Percentiles rank a stretch among this genome's conserved stretches.
These are phyloP conservation scores for Tylochromis polylepis DNA, from an alignment of 2,113 vertebrate species.

Conservation along the genomic window DNA sequence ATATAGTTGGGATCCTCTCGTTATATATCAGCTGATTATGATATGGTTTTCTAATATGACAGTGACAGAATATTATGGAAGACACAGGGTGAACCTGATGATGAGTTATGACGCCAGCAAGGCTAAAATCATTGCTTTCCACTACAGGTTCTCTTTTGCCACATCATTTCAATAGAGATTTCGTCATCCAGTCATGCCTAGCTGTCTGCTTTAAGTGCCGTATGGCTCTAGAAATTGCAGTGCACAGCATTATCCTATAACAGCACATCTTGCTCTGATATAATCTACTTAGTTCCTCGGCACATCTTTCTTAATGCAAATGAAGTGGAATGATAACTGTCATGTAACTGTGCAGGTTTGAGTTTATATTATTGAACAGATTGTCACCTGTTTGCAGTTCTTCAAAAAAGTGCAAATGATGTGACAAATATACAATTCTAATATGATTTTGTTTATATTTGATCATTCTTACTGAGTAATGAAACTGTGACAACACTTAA, in stretches of 20 bases:
- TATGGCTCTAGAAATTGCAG: constrained; percentile 2
- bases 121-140: constrained; percentile 3
- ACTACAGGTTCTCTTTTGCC: background rate
- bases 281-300: background rate
- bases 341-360: background rate
- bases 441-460: background rate
- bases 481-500: background rate
- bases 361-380: background rate
- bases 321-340: background rate
- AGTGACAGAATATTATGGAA: constrained; percentile 44
- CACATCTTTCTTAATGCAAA: constrained; percentile 11
- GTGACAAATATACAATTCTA: background rate
- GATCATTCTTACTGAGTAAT: background rate
- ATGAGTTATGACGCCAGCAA: constrained; percentile 4
- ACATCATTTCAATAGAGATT: constrained; percentile 6
- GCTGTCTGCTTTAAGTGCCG: background rate
- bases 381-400: background rate
- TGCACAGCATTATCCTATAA: background rate
- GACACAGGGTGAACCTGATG: constrained; percentile 30
- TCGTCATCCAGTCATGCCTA: background rate
- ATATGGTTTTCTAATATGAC: constrained; percentile 10
- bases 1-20: too few species aligned
- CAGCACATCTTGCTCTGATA: constrained; percentile 8
- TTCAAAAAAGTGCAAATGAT: constrained; percentile 3
- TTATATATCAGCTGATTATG: constrained; percentile 10